These are phyloP conservation scores for Acanthopleura granulata DNA, from an alignment of 2,888 invertebrate species.

Conservation along the genomic window DNA sequence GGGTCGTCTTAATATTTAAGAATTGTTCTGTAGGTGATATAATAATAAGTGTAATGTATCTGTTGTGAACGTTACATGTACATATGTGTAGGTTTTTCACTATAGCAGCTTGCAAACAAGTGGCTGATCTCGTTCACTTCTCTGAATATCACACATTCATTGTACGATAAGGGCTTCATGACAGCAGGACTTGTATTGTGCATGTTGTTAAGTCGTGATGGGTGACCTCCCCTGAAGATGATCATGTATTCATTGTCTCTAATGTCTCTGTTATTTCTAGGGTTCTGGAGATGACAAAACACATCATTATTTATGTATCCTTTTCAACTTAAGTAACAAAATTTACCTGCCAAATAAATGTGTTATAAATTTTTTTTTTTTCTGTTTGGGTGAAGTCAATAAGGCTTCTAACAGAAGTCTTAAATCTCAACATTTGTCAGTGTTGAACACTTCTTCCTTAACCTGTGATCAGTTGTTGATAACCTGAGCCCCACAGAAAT, in stretches of 20 bases:
- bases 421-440: neutral
- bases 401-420: neutral
- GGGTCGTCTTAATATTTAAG: no score
- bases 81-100: no score
- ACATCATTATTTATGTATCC: slow-evolving; percentile 66
- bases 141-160: no score
- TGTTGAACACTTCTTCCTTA: slow-evolving; percentile 32
- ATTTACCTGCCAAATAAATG: neutral
- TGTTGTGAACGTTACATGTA: no score
- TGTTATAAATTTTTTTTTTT: neutral
- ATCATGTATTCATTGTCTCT: neutral
- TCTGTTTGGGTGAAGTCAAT: neutral
- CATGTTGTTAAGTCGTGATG: neutral
- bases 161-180: no score
- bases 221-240: neutral
- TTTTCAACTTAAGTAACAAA: slow-evolving; percentile 33
- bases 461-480: slow-evolving; percentile 63
- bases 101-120: no score
- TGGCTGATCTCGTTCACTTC: no score
- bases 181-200: neutral
- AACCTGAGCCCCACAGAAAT: slow-evolving; percentile 67
- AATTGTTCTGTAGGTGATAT: no score
- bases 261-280: slow-evolving; percentile 12
- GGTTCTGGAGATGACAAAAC: slow-evolving; percentile 28
- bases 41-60: no score